Percentiles rank a stretch among this genome's conserved stretches.
Conservation (phyloP, 1,140 invertebrate species). For the Cardiocondyla obscurior region DNA sequence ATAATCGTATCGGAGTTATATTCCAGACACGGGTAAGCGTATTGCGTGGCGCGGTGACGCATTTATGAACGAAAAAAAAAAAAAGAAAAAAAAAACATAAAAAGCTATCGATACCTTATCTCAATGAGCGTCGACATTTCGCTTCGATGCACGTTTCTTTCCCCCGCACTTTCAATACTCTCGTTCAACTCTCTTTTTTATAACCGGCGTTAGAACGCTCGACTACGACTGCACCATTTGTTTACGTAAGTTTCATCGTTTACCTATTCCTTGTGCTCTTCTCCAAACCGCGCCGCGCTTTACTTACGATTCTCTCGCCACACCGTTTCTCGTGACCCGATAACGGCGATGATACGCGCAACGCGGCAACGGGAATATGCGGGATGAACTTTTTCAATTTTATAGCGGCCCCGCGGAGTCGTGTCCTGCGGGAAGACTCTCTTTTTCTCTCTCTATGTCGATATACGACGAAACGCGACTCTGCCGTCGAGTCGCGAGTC, state of each 20-base stretch:
- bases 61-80: conserved; percentile 17
- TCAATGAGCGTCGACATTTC: not conserved
- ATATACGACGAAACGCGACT: conserved; percentile 13
- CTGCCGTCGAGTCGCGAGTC: not conserved
- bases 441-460: not conserved
- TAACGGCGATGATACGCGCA: conserved; percentile 2
- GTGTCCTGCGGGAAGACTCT: conserved; percentile 4
- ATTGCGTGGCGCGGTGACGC: not conserved
- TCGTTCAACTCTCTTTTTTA: not conserved
- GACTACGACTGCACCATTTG: not conserved
- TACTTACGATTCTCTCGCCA: not conserved
- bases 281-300: not conserved
- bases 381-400: conserved; percentile 53
- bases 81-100: not conserved
- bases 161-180: not conserved
- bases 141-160: not conserved
- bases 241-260: not conserved
- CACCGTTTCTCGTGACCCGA: not conserved
- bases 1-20: conserved; percentile 44
- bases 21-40: conserved; percentile 1
- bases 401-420: conserved; percentile 2
- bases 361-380: not conserved
- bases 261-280: not conserved
- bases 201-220: too few species aligned
- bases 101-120: not conserved